These are phyloP conservation scores for Neodiprion fabricii DNA, from an alignment of 1,140 invertebrate species.

Conservation along the genomic window DNA sequence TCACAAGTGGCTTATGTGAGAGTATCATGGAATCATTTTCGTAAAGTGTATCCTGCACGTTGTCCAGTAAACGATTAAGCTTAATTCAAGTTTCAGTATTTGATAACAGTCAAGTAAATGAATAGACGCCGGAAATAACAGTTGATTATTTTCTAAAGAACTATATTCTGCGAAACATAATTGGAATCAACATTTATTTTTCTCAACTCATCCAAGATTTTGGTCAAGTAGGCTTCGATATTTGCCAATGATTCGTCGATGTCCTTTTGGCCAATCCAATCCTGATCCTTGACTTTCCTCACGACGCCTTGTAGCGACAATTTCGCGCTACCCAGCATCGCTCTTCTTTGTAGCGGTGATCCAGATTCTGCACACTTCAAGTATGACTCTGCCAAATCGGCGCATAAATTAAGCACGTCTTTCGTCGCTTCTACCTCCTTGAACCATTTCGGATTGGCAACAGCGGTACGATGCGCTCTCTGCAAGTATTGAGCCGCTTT, in stretches of 20 bases:
- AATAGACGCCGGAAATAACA: too few species aligned
- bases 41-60: too few species aligned
- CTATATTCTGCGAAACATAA: too few species aligned
- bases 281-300: conserved; percentile 60
- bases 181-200: neutral
- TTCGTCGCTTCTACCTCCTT: conserved; percentile 59
- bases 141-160: too few species aligned
- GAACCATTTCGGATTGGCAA: conserved; percentile 70
- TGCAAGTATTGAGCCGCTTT: conserved; percentile 69
- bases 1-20: too few species aligned
- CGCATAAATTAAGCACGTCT: conserved; percentile 60
- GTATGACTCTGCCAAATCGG: conserved; percentile 54
- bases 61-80: too few species aligned
- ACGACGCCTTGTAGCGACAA: conserved; percentile 65
- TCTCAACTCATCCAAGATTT: neutral
- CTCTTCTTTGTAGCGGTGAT: conserved; percentile 50
- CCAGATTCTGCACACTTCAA: conserved; percentile 43
- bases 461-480: conserved; percentile 65
- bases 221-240: conserved; percentile 36
- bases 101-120: too few species aligned
- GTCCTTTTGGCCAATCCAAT: conserved; percentile 53
- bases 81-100: too few species aligned
- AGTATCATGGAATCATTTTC: too few species aligned
- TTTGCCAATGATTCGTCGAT: conserved; percentile 43
- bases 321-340: conserved; percentile 67